These are phyloP conservation scores for Tamias sibiricus DNA, from an alignment of 2,113 vertebrate genomes.

Conservation along the genomic window DNA sequence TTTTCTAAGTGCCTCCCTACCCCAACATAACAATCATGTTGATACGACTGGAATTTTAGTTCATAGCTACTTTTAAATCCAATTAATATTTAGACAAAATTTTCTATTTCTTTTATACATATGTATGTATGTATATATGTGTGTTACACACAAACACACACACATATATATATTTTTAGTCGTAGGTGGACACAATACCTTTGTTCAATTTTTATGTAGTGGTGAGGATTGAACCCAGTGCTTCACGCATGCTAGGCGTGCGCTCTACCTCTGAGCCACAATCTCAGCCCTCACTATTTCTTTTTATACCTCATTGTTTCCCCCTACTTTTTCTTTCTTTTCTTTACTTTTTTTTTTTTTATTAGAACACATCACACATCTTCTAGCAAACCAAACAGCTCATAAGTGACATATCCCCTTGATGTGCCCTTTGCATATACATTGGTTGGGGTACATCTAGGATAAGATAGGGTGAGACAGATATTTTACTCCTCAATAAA, in stretches of 20 bases:
- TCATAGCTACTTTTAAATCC: neutral
- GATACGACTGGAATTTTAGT: neutral
- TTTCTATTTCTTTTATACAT: too few species aligned
- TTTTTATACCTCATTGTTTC: neutral
- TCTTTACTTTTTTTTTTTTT: neutral
- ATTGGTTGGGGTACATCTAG: neutral
- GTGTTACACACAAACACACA: too few species aligned
- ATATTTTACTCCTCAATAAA: constrained; percentile 10
- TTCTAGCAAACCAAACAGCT: neutral
- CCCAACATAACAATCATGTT: neutral
- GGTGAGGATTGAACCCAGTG: too few species aligned
- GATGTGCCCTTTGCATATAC: neutral
- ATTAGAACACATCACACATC: neutral
- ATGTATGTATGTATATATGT: too few species aligned
- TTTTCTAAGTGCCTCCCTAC: too few species aligned
- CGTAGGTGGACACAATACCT: too few species aligned
- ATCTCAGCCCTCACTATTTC: neutral
- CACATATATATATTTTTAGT: too few species aligned
- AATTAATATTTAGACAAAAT: neutral
- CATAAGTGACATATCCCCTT: neutral
- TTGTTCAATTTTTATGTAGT: too few species aligned
- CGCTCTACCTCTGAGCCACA: too few species aligned
- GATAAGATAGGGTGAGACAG: neutral
- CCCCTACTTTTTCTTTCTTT: neutral
- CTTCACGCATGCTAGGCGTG: too few species aligned